Evolutionary conservation across 2,888 invertebrate genomes (phyloP), one percentile per base, ranked within the genome.

Genomic region (Mimumesa dahlbomi): DNA sequence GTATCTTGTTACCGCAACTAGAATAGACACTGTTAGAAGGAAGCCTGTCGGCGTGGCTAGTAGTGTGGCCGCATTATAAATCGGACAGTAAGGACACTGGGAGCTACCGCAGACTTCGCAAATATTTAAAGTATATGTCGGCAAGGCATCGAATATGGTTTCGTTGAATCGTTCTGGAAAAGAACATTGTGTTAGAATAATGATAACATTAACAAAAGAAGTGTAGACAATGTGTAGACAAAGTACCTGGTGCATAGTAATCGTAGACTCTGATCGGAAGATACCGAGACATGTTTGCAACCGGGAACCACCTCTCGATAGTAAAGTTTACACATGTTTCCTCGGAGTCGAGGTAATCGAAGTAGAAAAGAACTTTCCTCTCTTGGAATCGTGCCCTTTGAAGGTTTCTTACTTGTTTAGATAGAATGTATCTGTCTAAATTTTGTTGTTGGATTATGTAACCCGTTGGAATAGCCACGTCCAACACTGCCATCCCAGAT

Each of bases 81-180:
- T 95, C 52, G 95, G 93, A 89, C 97, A 97, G 90, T 97, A 97
- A 0, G 97, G 97, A 87, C 97, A 97, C 88, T 97, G 97, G 43
- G 97, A 97, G 54, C 97, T 97, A 65, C 97, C 97, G 88, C 97
- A 97, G 5, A 97, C 97, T 88, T 97, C 97, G 89, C 97, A 97
- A 78, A 97, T 97, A 89, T 97, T 97, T 66, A 97, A 91, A 21
- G 95, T 91, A 90, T 96, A 97, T 0, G 96, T 95, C 14, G 96
- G 94, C 48, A 96, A 91, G 1, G 96, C 93, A 90, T 97, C 96
- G 88, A 96, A 96, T 89, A 97, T 95, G 0, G 95, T 94, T 91
- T 97, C 97, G 90, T 97, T 97, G 90, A 95, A 97, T 21, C 97
- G 95, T 90, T 97, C 97, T 95, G 91, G 11, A 91, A 91, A 73